These are phyloP conservation scores for Linurgus olivaceus DNA, from an alignment of 2,797 vertebrate species.

Conservation along the genomic window DNA sequence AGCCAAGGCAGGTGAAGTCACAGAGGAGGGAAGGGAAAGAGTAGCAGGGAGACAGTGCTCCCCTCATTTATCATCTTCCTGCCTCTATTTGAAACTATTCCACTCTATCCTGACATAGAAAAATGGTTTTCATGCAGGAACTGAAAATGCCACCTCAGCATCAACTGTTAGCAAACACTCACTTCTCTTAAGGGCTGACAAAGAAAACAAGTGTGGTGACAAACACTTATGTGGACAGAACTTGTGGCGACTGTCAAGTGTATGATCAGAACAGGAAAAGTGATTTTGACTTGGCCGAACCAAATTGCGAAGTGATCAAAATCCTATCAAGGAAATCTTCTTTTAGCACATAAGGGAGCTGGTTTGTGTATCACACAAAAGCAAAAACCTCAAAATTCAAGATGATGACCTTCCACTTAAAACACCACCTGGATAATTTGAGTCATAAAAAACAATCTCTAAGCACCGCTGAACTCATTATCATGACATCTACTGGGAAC, in stretches of 20 bases:
- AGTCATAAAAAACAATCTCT: not conserved
- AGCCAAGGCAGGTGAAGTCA: not conserved
- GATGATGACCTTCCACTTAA: not conserved
- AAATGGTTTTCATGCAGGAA: slow-evolving; percentile 47
- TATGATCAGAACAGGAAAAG: not conserved
- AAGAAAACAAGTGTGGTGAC: not conserved
- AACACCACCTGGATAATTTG: not conserved
- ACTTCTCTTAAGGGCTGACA: slow-evolving; percentile 21
- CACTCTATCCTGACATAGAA: not conserved
- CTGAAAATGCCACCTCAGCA: slow-evolving; percentile 68
- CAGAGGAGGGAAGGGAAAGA: not conserved
- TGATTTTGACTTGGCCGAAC: not conserved
- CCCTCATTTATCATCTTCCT: not conserved
- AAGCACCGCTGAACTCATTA: not conserved
- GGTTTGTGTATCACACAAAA: not conserved
- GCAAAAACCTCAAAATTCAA: not conserved
- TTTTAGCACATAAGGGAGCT: not conserved
- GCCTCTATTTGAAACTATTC: not conserved
- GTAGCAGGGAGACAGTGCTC: not conserved
- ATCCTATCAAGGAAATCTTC: not conserved
- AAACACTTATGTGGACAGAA: not conserved
- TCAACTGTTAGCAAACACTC: slow-evolving; percentile 35
- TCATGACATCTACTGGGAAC: not conserved
- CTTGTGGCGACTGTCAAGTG: not conserved
- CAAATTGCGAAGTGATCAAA: not conserved